These are phyloP conservation scores for Nemurella pictetii DNA, from an alignment of 2,888 invertebrate genomes.

Conservation along the genomic window DNA sequence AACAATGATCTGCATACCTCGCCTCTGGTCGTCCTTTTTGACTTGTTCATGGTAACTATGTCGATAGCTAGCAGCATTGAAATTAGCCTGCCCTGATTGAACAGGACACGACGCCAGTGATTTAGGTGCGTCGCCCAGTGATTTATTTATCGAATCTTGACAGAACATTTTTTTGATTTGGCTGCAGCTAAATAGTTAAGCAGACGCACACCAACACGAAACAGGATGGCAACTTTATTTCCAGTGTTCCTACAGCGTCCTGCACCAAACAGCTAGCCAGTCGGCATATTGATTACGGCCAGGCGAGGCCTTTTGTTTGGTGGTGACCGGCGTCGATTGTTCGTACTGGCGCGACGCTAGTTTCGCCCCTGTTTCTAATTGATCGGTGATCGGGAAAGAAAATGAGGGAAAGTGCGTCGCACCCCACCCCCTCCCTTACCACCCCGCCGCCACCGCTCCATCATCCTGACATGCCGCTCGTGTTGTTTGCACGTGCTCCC, in stretches of 20 bases:
- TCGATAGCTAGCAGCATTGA: neutral
- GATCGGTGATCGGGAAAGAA: conserved; percentile 12
- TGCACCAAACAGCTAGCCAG: neutral
- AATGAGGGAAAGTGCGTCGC: neutral
- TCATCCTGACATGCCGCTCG: conserved; percentile 31
- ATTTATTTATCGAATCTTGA: neutral
- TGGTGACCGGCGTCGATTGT: neutral
- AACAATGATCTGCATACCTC: neutral
- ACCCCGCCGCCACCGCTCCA: conserved; percentile 26
- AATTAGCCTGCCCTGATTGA: neutral
- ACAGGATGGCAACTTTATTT: neutral
- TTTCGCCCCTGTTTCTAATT: neutral
- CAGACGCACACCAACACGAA: neutral
- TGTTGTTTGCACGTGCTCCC: conserved; percentile 29
- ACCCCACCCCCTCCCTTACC: neutral
- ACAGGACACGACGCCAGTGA: neutral
- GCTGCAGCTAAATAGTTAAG: neutral
- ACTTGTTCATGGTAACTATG: neutral
- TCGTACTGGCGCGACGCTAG: neutral
- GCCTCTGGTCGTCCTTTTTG: neutral
- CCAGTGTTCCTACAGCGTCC: too few relatives aligned
- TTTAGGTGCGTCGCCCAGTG: neutral
- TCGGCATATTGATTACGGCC: neutral
- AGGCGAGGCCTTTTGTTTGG: too few relatives aligned
- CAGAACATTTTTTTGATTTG: neutral